Base-by-base conservation (phyloP, 2,113 vertebrate species). In the Felis catus region DNA sequence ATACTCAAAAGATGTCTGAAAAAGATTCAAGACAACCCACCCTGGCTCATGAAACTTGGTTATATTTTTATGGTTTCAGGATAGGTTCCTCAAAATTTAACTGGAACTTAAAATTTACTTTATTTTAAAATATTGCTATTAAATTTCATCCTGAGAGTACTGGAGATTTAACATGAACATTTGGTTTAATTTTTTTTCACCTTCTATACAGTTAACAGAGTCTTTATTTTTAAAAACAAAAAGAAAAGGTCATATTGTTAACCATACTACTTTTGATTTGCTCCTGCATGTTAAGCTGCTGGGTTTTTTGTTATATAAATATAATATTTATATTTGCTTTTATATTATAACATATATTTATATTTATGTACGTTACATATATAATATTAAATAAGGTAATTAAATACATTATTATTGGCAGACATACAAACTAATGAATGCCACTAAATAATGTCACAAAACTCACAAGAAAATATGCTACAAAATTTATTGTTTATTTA, bases 401-500 rank as follows among this genome's bases (percentile, higher is more conserved):
- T 93, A 97, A 66, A 61, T 81, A 74, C 18, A 76, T 82, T 86
- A 66, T 39, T 21, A 96, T 70, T 85, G n/a, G 39, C n/a, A 82
- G 78, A 63, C 27, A 86, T 51, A 39, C 39, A 97, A 96, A 96
- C 29, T 63, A 96, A 83, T 82, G 15, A 96, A 45, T 71, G 55
- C 15, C 83, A 85, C 83, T 88, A 88, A 97, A 33, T 93, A 95
- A 95, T 51, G 89, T 98, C 66, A 96, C 68, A 92, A 94, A 96
- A 2, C 6, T 45, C 31, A 3, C 21, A 92, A 87, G 41, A 92
- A 45, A 94, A 29, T 87, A 94, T 11, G 91, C 0, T 76, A 65
- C 6, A 95, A 95, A 97, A 89, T 65, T 23, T 78, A 39, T 41
- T 92, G 19, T 76, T 85, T 45, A 61, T 82, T 94, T 86, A 84